These are phyloP conservation scores for Calvadosia cruxmelitensis DNA, from an alignment of 30 jellyfish, hydroid and myxozoan species.

Conservation along the genomic window DNA sequence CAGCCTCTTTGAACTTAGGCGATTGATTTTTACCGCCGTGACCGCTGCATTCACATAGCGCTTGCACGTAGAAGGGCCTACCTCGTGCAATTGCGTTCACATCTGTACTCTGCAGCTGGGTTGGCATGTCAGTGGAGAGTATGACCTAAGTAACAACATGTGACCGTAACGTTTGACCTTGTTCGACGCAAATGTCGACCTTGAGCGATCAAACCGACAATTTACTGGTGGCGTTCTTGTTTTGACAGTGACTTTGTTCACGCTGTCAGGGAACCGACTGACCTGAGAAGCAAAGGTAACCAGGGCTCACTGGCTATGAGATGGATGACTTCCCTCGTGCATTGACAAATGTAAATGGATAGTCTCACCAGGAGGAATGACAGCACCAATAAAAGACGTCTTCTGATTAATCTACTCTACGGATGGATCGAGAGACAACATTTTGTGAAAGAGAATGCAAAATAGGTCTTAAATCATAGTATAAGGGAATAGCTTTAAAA, in stretches of 20 bases:
- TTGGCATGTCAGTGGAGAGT: background rate
- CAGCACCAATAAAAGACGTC: background rate
- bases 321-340: too few species aligned
- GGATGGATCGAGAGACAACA: background rate
- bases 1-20: too few species aligned
- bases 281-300: too few species aligned
- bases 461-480: too few species aligned
- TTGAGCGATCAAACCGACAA: background rate
- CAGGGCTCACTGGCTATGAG: too few species aligned
- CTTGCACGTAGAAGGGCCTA: background rate
- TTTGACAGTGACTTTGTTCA: background rate
- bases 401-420: background rate
- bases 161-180: background rate
- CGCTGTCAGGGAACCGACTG: too few species aligned
- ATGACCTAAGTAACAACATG: background rate
- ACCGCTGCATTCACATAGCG: background rate
- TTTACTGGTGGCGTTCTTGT: background rate
- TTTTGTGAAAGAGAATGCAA: too few species aligned
- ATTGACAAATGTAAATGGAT: too few species aligned
- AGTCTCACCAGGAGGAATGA: background rate
- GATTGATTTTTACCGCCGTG: background rate
- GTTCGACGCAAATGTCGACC: background rate
- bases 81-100: background rate
- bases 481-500: too few species aligned
- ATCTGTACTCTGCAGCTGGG: background rate